phyloP scores from a whole-genome alignment of 1,140 invertebrate genomes.

The Gyrodactylus bullatarudis region DNA sequence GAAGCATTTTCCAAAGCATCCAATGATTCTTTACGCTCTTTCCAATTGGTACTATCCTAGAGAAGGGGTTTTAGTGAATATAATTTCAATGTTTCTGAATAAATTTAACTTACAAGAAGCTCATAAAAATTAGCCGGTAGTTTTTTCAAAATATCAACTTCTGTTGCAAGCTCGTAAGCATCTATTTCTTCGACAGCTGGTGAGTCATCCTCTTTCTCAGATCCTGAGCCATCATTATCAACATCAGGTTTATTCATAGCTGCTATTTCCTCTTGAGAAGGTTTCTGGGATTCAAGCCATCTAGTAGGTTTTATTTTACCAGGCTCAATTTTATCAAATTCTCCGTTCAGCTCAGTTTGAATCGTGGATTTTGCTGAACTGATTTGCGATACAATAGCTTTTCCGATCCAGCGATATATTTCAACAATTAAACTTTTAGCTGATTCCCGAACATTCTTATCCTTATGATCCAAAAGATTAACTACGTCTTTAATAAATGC shows the following conservation, averaged over 20 bases:
- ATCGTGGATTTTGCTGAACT: background rate
- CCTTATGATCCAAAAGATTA: conserved; percentile 47
- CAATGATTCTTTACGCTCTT: conserved; percentile 60
- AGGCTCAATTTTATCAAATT: conserved; percentile 38
- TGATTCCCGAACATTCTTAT: conserved; percentile 61
- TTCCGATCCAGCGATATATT: conserved; percentile 59
- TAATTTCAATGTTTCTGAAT: too few relatives aligned
- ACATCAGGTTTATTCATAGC: background rate
- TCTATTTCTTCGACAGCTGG: conserved; percentile 34
- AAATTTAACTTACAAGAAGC: conserved; percentile 28
- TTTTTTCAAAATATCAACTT: conserved; percentile 61
- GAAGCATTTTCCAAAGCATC: conserved; percentile 35
- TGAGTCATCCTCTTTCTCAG: background rate
- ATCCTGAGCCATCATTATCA: background rate
- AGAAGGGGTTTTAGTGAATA: too few relatives aligned
- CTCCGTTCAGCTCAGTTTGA: conserved; percentile 36
- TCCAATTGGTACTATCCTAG: conserved; percentile 53
- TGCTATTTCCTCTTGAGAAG: background rate
- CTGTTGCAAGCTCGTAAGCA: conserved; percentile 52
- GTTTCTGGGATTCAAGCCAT: conserved; percentile 53
- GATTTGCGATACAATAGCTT: background rate
- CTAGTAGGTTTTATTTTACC: conserved; percentile 37
- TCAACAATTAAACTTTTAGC: conserved; percentile 52
- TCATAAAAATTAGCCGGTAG: conserved; percentile 80
- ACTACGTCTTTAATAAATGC: conserved; percentile 52